phyloP scores from a whole-genome alignment of 1,140 invertebrate genomes.

The Halictus rubicundus region DNA sequence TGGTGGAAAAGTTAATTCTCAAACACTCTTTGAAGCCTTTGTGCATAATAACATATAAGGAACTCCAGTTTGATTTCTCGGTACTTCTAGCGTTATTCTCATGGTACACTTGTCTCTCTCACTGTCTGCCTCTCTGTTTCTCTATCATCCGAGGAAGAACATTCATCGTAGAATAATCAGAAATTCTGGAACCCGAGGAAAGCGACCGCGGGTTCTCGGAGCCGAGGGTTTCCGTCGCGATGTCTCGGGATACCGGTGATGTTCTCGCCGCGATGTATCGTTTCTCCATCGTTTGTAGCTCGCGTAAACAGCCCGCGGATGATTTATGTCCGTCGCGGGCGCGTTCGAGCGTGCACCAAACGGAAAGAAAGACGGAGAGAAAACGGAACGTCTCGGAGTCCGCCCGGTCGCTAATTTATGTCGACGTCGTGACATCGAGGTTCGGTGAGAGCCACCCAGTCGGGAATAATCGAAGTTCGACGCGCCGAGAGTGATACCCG shows the following conservation, averaged over 20 bases:
- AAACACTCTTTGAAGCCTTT: too few species aligned
- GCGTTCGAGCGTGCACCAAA: background rate
- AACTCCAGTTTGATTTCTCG: too few species aligned
- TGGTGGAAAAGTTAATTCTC: too few species aligned
- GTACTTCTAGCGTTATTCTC: too few species aligned
- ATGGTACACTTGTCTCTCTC: too few species aligned
- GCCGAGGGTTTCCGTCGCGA: too few species aligned
- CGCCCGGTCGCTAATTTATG: slow-evolving; percentile 63
- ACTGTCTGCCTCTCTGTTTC: too few species aligned
- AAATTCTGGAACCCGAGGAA: too few species aligned
- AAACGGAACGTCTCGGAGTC: slow-evolving; percentile 50
- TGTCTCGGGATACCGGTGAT: background rate
- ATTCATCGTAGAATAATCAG: too few species aligned
- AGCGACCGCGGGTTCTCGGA: too few species aligned
- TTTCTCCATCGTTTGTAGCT: background rate
- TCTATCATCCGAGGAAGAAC: too few species aligned
- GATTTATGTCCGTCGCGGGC: slow-evolving; percentile 22
- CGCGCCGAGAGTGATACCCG: slow-evolving; percentile 53
- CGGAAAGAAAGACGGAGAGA: background rate
- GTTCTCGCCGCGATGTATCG: slow-evolving; percentile 4
- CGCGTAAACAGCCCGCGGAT: slow-evolving; percentile 21
- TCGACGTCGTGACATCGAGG: slow-evolving; percentile 54
- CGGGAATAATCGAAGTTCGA: slow-evolving; percentile 65
- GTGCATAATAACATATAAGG: too few species aligned
- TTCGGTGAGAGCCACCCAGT: slow-evolving; percentile 38